Evolutionary conservation across 1,140 invertebrate genomes (phyloP).

Genomic region (Leptinotarsa undecemlineata): DNA sequence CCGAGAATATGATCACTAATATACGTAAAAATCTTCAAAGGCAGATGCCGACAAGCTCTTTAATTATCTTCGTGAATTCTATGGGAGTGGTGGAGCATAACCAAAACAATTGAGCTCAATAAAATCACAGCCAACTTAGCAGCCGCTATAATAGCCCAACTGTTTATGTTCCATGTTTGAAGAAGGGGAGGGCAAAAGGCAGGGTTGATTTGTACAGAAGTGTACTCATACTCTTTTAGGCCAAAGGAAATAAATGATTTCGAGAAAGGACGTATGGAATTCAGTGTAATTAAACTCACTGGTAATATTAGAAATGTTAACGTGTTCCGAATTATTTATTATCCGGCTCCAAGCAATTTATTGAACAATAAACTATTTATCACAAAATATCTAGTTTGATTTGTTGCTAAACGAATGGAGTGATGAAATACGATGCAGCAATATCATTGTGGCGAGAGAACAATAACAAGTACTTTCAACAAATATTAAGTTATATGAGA

Average conservation of each 20-base stretch:
- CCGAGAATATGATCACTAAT: conserved; percentile 24
- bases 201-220: not conserved
- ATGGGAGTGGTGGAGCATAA: conserved; percentile 24
- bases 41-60: conserved; percentile 21
- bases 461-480: no score
- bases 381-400: no score
- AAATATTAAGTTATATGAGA: no score
- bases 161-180: conserved; percentile 18
- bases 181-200: conserved; percentile 5
- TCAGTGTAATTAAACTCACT: no score
- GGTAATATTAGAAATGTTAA: no score
- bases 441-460: no score
- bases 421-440: no score
- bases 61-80: conserved; percentile 28
- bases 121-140: conserved; percentile 24
- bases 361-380: no score
- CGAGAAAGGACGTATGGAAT: no score
- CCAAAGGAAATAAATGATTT: not conserved
- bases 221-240: not conserved
- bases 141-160: conserved; percentile 11
- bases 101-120: conserved; percentile 29
- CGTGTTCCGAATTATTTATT: no score
- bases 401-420: no score
- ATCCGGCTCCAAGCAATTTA: no score
- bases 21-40: conserved; percentile 28